Evolutionary conservation across 2,113 vertebrate genomes (phyloP).

Genomic region (Cettia cetti): DNA sequence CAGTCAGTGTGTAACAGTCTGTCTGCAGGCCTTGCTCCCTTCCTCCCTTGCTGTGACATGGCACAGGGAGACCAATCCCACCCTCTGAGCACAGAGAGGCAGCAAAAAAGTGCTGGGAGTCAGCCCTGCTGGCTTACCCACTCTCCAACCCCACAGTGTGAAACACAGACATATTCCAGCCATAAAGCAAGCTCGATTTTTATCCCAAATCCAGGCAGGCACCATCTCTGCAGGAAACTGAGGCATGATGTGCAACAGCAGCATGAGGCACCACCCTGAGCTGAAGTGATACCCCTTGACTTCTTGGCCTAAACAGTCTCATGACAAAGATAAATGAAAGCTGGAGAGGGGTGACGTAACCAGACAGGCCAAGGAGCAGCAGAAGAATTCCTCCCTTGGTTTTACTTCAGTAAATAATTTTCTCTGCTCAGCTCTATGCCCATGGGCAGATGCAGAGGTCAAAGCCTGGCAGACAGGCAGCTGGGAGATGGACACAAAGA

Average conservation of each 20-base stretch:
- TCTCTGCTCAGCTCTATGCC: neutral
- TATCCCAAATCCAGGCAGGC: neutral
- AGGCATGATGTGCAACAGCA: neutral
- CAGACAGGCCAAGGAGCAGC: neutral
- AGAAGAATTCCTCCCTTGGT: neutral
- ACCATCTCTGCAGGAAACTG: neutral
- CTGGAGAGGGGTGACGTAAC: neutral
- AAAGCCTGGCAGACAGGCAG: neutral
- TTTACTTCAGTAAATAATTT: neutral
- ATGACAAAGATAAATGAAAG: neutral
- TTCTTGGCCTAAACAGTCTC: neutral
- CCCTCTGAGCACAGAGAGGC: neutral
- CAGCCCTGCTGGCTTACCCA: neutral
- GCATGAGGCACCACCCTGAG: neutral
- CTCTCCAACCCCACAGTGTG: neutral
- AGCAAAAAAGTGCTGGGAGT: neutral
- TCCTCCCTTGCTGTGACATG: neutral
- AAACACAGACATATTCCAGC: neutral
- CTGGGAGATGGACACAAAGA: neutral
- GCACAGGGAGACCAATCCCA: neutral
- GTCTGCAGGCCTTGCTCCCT: neutral
- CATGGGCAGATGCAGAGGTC: neutral
- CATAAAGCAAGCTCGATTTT: accelerated
- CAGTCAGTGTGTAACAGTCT: neutral
- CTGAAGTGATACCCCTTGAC: neutral